Evolutionary conservation across 2,113 vertebrate species (phyloP), one percentile per base, ranked within the genome.

Genomic region (Poeciliopsis occidentalis): DNA sequence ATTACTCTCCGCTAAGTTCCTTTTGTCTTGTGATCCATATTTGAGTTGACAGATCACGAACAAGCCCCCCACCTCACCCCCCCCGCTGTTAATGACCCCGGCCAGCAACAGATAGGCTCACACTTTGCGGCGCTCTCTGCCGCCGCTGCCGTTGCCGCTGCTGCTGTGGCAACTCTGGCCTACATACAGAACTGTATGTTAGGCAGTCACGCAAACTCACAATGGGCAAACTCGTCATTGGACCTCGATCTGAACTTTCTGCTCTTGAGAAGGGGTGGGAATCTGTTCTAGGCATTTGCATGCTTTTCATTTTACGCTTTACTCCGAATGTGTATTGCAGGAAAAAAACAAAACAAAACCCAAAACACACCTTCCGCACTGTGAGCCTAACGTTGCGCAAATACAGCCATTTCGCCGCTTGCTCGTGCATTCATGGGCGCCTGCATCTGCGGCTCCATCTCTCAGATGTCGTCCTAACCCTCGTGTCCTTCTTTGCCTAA

Each of bases 11-110:
- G 88, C 84, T 92, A 93, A 92, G 87, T 92, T 93, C 90, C 81
- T 92, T 57, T 93, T 94, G 92, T 93, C 89, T 91, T 74, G 82
- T 92, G 92, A 94, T 91, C 89, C 90, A 93, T 92, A 93, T 94
- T 91, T 90, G 88, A 92, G 89, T 81, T 93, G 91, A 93, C 91
- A 93, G 91, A 93, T 91, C 92, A 92, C 87, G 92, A 92, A 92
- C 88, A 89, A 84, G 81, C 84, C 73, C 89, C 89, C 30, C 27
- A 1, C 27, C 27, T 27, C 27, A 27, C 27, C 27, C 27, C 27
- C 27, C 85, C 85, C 83, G 81, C 83, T 87, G 88, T 84, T 89
- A 89, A 89, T 87, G 88, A 89, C 89, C 86, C 88, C 87, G 76
- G 86, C 77, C 86, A 65, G 87, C 86, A 92, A 89, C 87, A 89